Evolutionary conservation across 2,113 vertebrate species (phyloP), one percentile per base, ranked within the genome.

Genomic region (Dasyornis broadbenti): DNA sequence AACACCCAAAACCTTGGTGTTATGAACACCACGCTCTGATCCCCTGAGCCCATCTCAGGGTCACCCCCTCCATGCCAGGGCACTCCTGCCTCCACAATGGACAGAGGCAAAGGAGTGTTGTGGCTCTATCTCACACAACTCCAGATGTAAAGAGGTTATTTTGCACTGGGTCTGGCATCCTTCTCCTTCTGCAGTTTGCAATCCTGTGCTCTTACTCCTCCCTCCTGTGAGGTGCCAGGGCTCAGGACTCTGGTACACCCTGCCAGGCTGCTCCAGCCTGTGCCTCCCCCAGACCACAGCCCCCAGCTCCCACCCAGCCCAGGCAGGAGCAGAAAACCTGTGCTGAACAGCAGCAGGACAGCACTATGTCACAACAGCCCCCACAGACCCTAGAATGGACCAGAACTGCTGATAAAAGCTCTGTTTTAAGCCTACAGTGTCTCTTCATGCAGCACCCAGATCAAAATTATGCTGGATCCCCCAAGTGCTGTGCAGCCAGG

Each of bases 401-500:
- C 37, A 12, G 8, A 45, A 14, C 5, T 40, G 33, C 56, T 44
- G 35, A 7, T 2, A 39, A 79, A 35, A 75, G 49, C 30, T 61
- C 26, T 3, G 0, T 2, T 75, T 76, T 31, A 44, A 72, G 23
- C 15, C 44, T 2, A 2, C 4, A 10, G 20, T 3, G 9, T 20
- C 53, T 75, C 28, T 21, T 33, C 42, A 18, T 1, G 7, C 57
- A 59, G 45, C 39, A 40, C 0, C 1, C 27, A 40, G 13, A 24
- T 5, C 5, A 39, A 40, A 59, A 7, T 0, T 0, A 10, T 0
- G 0, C 53, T 27, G 40, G 28, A 18, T 13, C 3, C 35, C 18
- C 0, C 26, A 2, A 13, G 1, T 26, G 39, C 52, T 23, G 37
- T 2, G 72, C 84, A 53, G 15, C 5, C 59, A 76, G 88, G 66